phyloP scores from a whole-genome alignment of 2,113 vertebrate species.

The Machaerirhynchus nigripectus region DNA sequence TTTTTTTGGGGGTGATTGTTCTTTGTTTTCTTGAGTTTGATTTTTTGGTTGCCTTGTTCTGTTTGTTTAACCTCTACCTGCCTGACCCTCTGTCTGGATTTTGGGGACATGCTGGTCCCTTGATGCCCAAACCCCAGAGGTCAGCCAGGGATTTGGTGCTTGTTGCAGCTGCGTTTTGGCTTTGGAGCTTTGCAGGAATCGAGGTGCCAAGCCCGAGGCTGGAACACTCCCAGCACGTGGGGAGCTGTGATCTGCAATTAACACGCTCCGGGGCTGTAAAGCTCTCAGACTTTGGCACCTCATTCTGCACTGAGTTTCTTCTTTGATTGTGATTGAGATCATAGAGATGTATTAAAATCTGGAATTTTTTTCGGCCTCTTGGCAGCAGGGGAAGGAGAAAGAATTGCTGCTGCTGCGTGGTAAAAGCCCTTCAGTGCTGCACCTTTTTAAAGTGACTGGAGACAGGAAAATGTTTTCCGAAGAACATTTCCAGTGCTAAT shows the following conservation, averaged over 20 bases:
- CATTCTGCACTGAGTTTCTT: neutral
- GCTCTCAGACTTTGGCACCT: neutral
- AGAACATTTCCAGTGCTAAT: neutral
- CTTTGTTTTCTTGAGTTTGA: neutral
- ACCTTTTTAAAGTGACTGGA: neutral
- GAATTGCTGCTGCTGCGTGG: neutral
- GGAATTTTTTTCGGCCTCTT: neutral
- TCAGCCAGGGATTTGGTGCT: neutral
- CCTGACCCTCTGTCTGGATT: neutral
- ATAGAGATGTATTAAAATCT: neutral
- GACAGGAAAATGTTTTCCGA: neutral
- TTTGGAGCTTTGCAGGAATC: neutral
- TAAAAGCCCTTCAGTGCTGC: neutral
- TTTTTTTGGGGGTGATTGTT: neutral
- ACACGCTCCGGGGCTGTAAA: neutral
- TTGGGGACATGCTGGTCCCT: rapidly evolving
- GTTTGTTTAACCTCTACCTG: neutral
- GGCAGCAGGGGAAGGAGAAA: neutral
- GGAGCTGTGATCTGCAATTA: neutral
- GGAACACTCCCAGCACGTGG: neutral
- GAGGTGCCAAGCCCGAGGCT: neutral
- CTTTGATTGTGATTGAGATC: neutral
- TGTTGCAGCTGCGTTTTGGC: neutral
- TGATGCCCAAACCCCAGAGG: neutral
- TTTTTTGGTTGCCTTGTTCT: too few species aligned